Conservation (phyloP, 2,888 invertebrate species). For the Scelioninae gen. 1 region DNA sequence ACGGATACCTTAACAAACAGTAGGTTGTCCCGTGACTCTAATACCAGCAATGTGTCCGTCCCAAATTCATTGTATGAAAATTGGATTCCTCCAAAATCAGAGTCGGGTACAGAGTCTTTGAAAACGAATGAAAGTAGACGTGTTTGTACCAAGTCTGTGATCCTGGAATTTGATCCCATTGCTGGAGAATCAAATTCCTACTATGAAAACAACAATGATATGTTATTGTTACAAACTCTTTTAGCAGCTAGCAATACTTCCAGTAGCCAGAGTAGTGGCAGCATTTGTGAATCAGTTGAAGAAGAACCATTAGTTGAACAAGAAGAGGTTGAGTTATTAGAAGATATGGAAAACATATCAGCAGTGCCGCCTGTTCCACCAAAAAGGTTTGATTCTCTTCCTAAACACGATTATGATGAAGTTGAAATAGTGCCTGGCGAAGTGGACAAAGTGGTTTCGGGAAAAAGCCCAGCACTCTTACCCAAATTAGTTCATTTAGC, state of each 20-base stretch:
- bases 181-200: conserved; percentile 74
- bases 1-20: conserved; percentile 71
- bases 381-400: conserved; percentile 88
- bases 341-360: conserved; percentile 22
- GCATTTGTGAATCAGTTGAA: conserved; percentile 79
- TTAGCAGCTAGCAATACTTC: conserved; percentile 89
- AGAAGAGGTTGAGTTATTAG: conserved; percentile 81
- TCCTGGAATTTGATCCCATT: conserved; percentile 79
- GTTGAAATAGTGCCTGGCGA: conserved; percentile 75
- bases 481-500: conserved; percentile 78
- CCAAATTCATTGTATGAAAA: conserved; percentile 85
- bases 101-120: too few species aligned
- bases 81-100: conserved; percentile 75
- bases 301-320: conserved; percentile 85
- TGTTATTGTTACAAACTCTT: conserved; percentile 88
- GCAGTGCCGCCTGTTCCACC: conserved; percentile 87
- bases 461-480: conserved; percentile 78
- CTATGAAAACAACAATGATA: conserved; percentile 86
- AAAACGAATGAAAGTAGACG: background rate
- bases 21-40: conserved; percentile 73
- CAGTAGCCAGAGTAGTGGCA: conserved; percentile 84
- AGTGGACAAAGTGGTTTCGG: conserved; percentile 56
- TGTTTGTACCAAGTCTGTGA: conserved; percentile 74
- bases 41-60: conserved; percentile 75
- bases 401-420: conserved; percentile 84